Evolutionary conservation across 1,140 invertebrate genomes (phyloP), one percentile per base, ranked within the genome.

Genomic region (Hypothenemus hampei): DNA sequence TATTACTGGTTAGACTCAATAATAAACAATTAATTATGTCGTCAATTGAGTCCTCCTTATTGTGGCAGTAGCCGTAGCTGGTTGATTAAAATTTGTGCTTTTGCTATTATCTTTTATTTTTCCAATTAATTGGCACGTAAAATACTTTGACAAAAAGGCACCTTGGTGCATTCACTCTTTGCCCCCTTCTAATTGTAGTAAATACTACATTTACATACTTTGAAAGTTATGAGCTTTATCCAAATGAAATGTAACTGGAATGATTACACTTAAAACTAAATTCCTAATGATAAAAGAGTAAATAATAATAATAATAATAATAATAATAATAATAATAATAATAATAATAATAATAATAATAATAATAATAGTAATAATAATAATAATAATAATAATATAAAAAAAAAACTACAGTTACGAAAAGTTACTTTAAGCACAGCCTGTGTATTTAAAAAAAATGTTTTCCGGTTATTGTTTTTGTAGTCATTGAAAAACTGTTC

Each of bases 11-110:
- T 11, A 13, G 13, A 31, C 26, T 16, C 36, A 39, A n/a, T n/a
- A n/a, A n/a, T n/a, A n/a, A n/a, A n/a, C n/a, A n/a, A n/a, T n/a
- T n/a, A n/a, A n/a, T n/a, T n/a, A n/a, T n/a, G n/a, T n/a, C n/a
- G n/a, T n/a, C n/a, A n/a, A n/a, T n/a, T n/a, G n/a, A n/a, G n/a
- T n/a, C n/a, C n/a, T n/a, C n/a, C n/a, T n/a, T n/a, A n/a, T n/a
- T n/a, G 18, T 63, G 64, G 64, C 64, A 65, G 64, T 65, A 53
- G 60, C 62, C 62, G 54, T 65, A 64, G 62, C 64, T 65, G 64
- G 64, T 65, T 62, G 62, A 35, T 44, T n/a, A n/a, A n/a, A n/a
- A n/a, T n/a, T 47, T 56, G 51, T 23, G 29, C 18, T 40, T 40
- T 51, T 29, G 13, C 41, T 37, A 23, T 5, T 47, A 19, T 43